These are phyloP conservation scores for Triplophysa bombifrons DNA, from an alignment of 2,797 vertebrate species.

Conservation along the genomic window DNA sequence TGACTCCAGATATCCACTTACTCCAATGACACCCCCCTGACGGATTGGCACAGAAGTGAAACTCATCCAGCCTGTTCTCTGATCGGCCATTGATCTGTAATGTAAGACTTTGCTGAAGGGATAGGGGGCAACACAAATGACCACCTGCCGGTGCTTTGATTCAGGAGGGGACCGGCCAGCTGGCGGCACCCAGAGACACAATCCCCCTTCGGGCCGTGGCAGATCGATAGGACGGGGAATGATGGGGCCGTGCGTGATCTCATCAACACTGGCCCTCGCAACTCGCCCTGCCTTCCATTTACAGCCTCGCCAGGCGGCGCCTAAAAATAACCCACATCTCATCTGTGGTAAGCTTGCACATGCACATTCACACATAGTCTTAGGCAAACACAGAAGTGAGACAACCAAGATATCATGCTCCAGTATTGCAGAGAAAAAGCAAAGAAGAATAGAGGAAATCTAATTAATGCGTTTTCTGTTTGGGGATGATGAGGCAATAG, in stretches of 20 bases:
- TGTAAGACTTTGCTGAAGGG: conserved; percentile 46
- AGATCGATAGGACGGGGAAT: conserved; percentile 62
- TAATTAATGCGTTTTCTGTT: not conserved
- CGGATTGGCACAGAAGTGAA: conserved; percentile 34
- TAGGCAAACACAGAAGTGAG: not conserved
- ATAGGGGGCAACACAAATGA: conserved; percentile 53
- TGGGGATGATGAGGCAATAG: not conserved
- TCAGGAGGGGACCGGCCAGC: conserved; percentile 54
- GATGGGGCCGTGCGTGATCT: conserved; percentile 69
- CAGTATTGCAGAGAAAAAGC: not conserved
- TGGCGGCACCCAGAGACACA: conserved; percentile 54
- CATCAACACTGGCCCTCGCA: conserved; percentile 73
- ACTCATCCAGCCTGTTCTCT: conserved; percentile 51
- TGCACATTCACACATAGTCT: conserved; percentile 11
- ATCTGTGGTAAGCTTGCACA: conserved; percentile 35
- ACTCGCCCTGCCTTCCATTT: conserved; percentile 72
- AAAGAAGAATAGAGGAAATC: not conserved
- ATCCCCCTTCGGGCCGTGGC: conserved; percentile 42
- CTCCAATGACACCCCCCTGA: conserved; percentile 45
- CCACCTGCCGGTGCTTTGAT: conserved; percentile 59
- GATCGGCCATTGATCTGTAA: conserved; percentile 58
- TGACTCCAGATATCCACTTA: conserved; percentile 24
- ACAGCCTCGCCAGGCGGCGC: conserved; percentile 60
- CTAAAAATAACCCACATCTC: conserved; percentile 54
- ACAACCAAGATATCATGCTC: not conserved